Percentiles rank a stretch among this genome's conserved stretches.
Conservation (phyloP, 2,797 vertebrate genomes). For the Eleutherodactylus coqui region DNA sequence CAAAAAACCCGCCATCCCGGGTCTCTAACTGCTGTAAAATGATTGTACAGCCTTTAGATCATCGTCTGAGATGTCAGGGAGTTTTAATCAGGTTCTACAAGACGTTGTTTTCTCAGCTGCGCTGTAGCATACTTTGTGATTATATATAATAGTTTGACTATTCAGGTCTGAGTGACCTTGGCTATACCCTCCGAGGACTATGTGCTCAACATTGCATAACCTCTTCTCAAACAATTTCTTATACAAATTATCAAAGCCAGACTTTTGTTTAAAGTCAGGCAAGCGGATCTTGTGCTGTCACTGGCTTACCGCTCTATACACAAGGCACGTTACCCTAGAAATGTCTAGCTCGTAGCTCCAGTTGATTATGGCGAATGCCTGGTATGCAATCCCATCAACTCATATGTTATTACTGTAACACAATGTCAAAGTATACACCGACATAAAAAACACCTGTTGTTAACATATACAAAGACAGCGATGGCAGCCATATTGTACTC, state of each 20-base stretch:
- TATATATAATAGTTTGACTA: slow-evolving; percentile 35
- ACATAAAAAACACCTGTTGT: slow-evolving; percentile 1
- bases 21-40: slow-evolving; percentile 19
- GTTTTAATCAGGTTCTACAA: slow-evolving; percentile 42
- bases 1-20: not conserved
- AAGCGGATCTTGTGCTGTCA: slow-evolving; percentile 44
- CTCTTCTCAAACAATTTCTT: slow-evolving; percentile 36
- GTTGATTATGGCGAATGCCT: slow-evolving; percentile 6
- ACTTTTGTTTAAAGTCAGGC: slow-evolving; percentile 55
- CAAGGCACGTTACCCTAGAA: slow-evolving; percentile 17
- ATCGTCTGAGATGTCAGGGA: slow-evolving; percentile 16
- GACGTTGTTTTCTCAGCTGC: slow-evolving; percentile 46
- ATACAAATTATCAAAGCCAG: slow-evolving; percentile 22
- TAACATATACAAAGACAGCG: not conserved
- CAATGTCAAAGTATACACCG: not conserved
- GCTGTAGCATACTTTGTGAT: slow-evolving; percentile 33
- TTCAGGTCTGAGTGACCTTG: slow-evolving; percentile 56
- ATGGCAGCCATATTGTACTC: not conserved
- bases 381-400: not conserved
- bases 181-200: slow-evolving; percentile 20
- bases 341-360: not conserved
- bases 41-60: slow-evolving; percentile 4
- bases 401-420: not conserved
- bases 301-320: slow-evolving; percentile 24
- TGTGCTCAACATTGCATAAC: slow-evolving; percentile 47